These are phyloP conservation scores for Sapajus apella DNA, from an alignment of 2,113 vertebrate species.

Conservation along the genomic window DNA sequence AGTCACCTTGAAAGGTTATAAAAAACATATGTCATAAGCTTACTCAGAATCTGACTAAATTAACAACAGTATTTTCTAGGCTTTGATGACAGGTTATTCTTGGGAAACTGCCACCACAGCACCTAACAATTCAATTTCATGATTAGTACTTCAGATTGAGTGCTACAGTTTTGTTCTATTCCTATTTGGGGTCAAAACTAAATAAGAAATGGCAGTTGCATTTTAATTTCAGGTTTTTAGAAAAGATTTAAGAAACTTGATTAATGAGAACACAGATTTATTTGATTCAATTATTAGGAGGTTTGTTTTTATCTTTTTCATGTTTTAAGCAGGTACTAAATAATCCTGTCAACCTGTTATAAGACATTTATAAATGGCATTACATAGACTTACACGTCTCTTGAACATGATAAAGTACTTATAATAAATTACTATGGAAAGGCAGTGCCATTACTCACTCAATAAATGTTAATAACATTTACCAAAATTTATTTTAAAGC, in stretches of 20 bases:
- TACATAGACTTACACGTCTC: background rate
- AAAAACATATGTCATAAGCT: background rate
- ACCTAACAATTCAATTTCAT: background rate
- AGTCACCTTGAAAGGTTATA: background rate
- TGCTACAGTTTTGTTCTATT: slow-evolving; percentile 29
- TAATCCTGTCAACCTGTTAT: background rate
- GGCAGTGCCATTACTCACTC: background rate
- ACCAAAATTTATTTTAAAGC: background rate
- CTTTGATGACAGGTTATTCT: background rate
- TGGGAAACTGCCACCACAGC: background rate
- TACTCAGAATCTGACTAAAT: background rate
- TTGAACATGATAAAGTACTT: background rate
- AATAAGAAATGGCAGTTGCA: slow-evolving; percentile 33
- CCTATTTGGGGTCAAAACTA: background rate
- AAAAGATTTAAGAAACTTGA: slow-evolving; percentile 52
- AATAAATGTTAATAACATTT: background rate
- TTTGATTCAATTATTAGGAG: slow-evolving; percentile 31
- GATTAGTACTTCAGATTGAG: background rate
- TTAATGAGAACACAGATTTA: slow-evolving; percentile 41
- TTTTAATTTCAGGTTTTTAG: slow-evolving; percentile 51
- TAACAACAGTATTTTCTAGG: slow-evolving; percentile 8
- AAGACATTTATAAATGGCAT: slow-evolving; percentile 1
- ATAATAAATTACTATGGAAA: background rate
- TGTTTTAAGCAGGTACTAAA: background rate
- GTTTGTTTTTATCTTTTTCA: slow-evolving; percentile 28